Conservation (phyloP, 2,797 vertebrate genomes). For the Pipistrellus kuhlii region DNA sequence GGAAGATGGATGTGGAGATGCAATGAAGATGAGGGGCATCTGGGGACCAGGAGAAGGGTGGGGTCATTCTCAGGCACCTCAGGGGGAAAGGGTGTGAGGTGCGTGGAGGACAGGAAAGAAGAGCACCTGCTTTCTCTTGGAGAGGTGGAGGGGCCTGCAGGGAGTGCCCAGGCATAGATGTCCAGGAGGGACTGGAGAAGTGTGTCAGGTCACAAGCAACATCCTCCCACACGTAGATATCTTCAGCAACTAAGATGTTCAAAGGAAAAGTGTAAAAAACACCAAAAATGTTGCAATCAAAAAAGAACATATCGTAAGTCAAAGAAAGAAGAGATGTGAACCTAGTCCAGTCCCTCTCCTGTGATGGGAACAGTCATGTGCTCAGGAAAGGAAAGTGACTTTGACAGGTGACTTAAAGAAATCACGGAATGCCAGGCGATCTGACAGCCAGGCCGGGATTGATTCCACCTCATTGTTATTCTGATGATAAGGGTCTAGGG, state of each 20-base stretch:
- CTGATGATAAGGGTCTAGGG: neutral
- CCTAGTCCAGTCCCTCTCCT: neutral
- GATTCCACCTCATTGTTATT: neutral
- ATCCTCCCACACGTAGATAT: neutral
- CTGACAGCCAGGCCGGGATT: neutral
- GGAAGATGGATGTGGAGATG: neutral
- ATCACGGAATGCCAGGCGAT: neutral
- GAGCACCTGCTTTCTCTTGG: neutral
- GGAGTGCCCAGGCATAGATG: neutral
- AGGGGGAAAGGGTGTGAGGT: neutral
- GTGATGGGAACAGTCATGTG: neutral
- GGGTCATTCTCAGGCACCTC: neutral
- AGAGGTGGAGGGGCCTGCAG: neutral
- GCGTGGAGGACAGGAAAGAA: neutral
- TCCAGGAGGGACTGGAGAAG: neutral
- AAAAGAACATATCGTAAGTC: neutral
- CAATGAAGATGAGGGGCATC: accelerated
- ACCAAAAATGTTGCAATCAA: neutral
- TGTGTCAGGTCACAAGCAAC: neutral
- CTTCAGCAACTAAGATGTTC: neutral
- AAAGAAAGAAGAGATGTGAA: neutral
- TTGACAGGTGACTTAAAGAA: neutral
- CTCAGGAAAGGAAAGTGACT: neutral
- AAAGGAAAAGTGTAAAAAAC: neutral
- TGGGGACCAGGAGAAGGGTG: neutral